Percentiles rank a stretch among this genome's conserved stretches.
Conservation (phyloP, 2,113 vertebrate genomes). For the Vulpes ferrilata region DNA sequence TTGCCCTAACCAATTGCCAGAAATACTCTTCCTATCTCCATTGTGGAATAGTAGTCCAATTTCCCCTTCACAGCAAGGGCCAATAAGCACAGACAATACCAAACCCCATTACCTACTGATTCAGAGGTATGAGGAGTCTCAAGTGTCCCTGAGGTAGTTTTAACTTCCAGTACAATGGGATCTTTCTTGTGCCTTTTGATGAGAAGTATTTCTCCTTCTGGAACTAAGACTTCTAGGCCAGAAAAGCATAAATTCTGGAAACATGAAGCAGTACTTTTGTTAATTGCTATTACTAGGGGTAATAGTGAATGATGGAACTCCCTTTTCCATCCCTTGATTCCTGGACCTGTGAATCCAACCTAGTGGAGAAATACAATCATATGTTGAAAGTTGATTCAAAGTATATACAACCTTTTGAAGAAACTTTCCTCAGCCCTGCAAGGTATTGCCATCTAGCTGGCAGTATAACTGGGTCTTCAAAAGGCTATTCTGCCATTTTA, state of each 20-base stretch:
- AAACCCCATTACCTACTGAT: background rate
- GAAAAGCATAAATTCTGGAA: background rate
- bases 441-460: background rate
- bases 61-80: background rate
- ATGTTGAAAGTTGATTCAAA: background rate
- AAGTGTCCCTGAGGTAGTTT: background rate
- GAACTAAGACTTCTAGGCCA: background rate
- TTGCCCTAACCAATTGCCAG: background rate
- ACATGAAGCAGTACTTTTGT: background rate
- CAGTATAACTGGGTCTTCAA: background rate
- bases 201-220: background rate
- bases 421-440: background rate
- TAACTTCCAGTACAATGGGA: background rate
- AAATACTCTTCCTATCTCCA: background rate
- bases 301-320: background rate
- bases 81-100: background rate
- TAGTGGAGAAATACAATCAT: background rate
- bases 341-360: background rate
- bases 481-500: background rate
- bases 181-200: background rate
- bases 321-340: background rate
- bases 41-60: background rate
- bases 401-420: background rate
- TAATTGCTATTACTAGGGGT: background rate
- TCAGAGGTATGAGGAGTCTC: background rate